Evolutionary conservation across 2,113 vertebrate genomes (phyloP).

Genomic region (Neogale vison): DNA sequence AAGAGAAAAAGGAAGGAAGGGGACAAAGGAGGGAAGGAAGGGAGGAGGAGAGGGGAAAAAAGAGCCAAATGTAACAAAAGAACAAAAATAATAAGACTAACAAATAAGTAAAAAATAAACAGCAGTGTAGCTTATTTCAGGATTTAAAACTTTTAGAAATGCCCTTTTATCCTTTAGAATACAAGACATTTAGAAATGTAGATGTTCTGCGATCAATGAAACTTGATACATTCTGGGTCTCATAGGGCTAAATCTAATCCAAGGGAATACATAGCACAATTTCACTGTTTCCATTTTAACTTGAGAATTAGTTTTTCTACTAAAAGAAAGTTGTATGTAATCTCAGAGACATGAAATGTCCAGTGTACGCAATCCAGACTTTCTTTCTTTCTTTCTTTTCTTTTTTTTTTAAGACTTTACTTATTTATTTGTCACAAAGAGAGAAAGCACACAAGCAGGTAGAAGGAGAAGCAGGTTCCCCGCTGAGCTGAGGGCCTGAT

Average conservation of each 20-base stretch:
- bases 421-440: too few relatives aligned
- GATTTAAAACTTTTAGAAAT: neutral
- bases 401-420: too few relatives aligned
- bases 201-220: neutral
- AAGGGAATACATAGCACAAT: neutral
- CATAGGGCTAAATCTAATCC: neutral
- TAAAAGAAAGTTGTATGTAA: neutral
- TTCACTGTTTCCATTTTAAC: neutral
- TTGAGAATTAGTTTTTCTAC: neutral
- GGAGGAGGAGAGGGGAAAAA: neutral
- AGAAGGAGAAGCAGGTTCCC: too few relatives aligned
- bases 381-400: too few relatives aligned
- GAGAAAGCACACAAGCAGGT: too few relatives aligned
- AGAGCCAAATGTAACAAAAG: neutral
- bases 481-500: too few relatives aligned
- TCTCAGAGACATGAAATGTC: neutral
- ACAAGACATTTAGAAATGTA: neutral
- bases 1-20: neutral
- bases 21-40: fast-evolving
- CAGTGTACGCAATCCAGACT: neutral
- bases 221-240: neutral
- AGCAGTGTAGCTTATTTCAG: neutral
- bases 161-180: neutral
- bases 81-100: neutral
- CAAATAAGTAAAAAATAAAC: neutral